Percentiles rank a stretch among this genome's conserved stretches.
These are phyloP conservation scores for Linhomoeus sp. DNA, from an alignment of 2,888 invertebrate species.

Conservation along the genomic window DNA sequence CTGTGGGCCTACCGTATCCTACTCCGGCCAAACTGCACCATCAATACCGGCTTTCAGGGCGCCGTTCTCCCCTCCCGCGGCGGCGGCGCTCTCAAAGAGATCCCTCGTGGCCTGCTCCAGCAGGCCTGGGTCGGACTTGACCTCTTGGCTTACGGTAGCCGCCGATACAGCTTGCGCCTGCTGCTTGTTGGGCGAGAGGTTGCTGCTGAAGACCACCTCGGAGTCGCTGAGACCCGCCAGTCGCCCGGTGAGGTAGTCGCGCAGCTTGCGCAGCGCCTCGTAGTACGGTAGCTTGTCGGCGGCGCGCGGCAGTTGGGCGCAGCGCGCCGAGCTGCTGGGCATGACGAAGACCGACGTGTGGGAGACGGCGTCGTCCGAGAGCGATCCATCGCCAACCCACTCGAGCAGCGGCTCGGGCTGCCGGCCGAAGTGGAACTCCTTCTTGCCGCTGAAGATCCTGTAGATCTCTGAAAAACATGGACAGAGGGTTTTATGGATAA, in stretches of 20 bases:
- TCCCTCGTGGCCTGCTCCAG: no score
- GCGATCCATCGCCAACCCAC: no score
- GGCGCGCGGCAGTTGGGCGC: conserved; percentile 86
- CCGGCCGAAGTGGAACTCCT: conserved; percentile 86
- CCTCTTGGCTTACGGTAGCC: no score
- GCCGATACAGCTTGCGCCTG: no score
- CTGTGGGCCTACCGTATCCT: no score
- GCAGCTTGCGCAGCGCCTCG: conserved; percentile 39
- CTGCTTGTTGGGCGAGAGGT: not conserved
- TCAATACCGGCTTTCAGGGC: no score
- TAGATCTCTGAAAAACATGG: conserved; percentile 46
- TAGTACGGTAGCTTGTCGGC: conserved; percentile 96
- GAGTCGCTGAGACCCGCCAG: not conserved
- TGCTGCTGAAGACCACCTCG: not conserved
- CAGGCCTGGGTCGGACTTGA: no score
- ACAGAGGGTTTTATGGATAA: not conserved
- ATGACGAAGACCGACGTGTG: conserved; percentile 95
- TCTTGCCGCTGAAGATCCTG: conserved; percentile 88
- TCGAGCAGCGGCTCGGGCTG: conserved; percentile 59
- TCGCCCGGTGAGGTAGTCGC: not conserved
- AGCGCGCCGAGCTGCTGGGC: conserved; percentile 91
- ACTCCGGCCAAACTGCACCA: no score
- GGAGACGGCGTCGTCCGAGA: conserved; percentile 46
- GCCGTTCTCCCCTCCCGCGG: no score
- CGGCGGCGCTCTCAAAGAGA: no score